These are phyloP conservation scores for Leptestheria dahalacensis DNA, from an alignment of 1,140 invertebrate genomes.

Conservation along the genomic window DNA sequence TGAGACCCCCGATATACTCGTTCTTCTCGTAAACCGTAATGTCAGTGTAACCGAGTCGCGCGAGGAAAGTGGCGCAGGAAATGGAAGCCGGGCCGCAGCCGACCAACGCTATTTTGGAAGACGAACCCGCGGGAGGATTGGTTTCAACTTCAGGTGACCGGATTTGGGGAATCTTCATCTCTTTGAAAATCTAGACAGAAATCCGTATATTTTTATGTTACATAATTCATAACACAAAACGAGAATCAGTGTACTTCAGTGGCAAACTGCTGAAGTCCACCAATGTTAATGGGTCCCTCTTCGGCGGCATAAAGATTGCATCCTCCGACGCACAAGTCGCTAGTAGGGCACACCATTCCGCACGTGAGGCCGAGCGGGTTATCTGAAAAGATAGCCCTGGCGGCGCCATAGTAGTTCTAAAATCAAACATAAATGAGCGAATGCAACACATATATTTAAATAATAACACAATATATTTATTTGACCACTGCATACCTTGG, in stretches of 20 bases:
- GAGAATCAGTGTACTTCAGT: conserved; percentile 52
- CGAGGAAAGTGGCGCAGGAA: conserved; percentile 90
- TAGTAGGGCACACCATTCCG: conserved; percentile 98
- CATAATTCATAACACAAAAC: neutral
- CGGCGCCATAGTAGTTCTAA: conserved; percentile 94
- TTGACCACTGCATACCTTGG: conserved; percentile 53
- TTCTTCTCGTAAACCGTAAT: conserved; percentile 88
- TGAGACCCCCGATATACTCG: conserved; percentile 71
- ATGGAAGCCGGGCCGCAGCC: conserved; percentile 94
- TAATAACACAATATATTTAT: too few species aligned
- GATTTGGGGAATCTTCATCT: conserved; percentile 81
- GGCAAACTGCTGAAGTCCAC: conserved; percentile 93
- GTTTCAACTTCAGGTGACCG: conserved; percentile 44
- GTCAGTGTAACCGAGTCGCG: conserved; percentile 75
- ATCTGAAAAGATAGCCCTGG: conserved; percentile 89
- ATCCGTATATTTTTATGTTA: neutral
- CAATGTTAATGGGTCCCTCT: conserved; percentile 96
- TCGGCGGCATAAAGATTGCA: conserved; percentile 91
- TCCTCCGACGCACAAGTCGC: conserved; percentile 92
- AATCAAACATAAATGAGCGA: conserved; percentile 17
- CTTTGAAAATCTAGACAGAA: conserved; percentile 60
- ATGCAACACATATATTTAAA: too few species aligned
- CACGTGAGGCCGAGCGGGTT: conserved; percentile 93
- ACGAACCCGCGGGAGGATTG: conserved; percentile 38
- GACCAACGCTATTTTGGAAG: conserved; percentile 69